Evolutionary conservation across 2,888 invertebrate genomes (phyloP), one percentile per base, ranked within the genome.

Genomic region (Belgica antarctica): DNA sequence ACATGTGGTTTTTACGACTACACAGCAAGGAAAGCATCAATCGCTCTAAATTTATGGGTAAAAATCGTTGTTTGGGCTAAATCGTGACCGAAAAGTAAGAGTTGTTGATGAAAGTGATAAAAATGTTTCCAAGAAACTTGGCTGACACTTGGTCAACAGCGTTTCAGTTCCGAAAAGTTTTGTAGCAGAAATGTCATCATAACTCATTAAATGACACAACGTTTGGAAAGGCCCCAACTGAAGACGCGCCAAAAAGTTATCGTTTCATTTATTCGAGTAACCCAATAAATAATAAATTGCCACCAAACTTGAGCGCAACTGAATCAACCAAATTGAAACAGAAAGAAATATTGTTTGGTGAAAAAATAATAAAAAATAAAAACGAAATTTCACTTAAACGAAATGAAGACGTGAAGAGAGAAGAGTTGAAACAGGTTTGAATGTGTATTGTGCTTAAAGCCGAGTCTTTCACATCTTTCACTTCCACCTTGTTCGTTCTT

Each of bases 401-500:
- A 27, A 59, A 59, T 59, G 52, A 59, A 59, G 59, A 59, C 59
- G 15, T 27, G 7, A 25, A 59, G 52, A 10, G 59, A 46, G 46
- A 59, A 59, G 59, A 59, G 59, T 25, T 59, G 59, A 59, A 59
- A 59, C 59, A 59, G 59, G 59, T 59, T 59, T 59, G 27, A 59
- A 19, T 59, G 25, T 24, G 59, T 59, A 59, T 59, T 24, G 31
- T 62, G 62, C 15, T 62, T n/a, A n/a, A n/a, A n/a, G n/a, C 31
- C n/a, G 28, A 24, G 5, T 63, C 25, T 36, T 41, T 19, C 2
- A 1, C 19, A 8, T 65, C 12, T 47, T 65, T 36, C 17, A 25
- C 36, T 65, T 25, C 61, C 19, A 61, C 59, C 15, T 62, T 31
- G 52, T 41, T 62, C 25, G 36, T 77, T 77, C 75, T 81, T 81